A percentile compares a stretch with the other conserved stretches of the same genome.
Conservation (phyloP, 2,888 invertebrate species). For the Euplagia quadripunctaria region DNA sequence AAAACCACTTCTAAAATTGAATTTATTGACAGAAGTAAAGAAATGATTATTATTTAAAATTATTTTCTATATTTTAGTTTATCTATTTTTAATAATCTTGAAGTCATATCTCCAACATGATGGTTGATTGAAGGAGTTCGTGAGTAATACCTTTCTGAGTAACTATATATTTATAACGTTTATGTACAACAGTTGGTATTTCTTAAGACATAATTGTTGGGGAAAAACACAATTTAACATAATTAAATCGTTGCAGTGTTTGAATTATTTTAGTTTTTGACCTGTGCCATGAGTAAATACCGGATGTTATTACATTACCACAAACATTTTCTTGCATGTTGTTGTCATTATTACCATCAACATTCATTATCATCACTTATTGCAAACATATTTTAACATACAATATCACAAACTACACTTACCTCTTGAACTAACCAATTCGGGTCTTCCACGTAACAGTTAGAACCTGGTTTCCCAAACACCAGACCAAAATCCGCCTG, state of each 20-base stretch:
- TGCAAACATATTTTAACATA: not conserved
- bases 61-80: no score
- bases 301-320: not conserved
- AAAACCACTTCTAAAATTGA: not conserved
- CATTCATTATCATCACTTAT: not conserved
- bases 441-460: conserved; percentile 57
- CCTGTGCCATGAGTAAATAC: not conserved
- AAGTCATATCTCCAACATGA: not conserved
- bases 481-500: conserved; percentile 57
- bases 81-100: no score
- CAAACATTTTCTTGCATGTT: not conserved
- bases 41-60: no score
- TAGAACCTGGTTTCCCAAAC: conserved; percentile 56
- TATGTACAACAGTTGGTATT: not conserved
- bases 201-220: not conserved
- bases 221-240: not conserved
- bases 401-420: conserved; percentile 29
- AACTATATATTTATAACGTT: not conserved
- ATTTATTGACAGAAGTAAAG: no score
- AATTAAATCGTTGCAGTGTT: not conserved
- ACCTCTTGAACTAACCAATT: conserved; percentile 74
- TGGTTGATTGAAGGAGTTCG: not conserved
- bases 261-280: not conserved
- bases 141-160: not conserved
- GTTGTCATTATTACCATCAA: not conserved